Conservation (phyloP, 1,140 invertebrate species). For the Papilio glaucus region DNA sequence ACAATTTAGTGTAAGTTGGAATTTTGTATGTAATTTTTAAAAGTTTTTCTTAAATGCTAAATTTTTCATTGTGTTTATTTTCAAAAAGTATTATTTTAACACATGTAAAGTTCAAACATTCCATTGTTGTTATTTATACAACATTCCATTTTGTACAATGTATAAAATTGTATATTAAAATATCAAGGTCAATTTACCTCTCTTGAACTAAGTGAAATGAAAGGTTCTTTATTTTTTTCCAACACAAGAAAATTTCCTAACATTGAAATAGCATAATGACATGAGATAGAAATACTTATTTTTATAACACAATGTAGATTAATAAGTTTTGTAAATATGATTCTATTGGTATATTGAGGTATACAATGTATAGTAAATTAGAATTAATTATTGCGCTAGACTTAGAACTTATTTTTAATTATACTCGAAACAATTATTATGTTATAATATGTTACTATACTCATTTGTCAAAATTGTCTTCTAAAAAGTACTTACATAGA, state of each 20-base stretch:
- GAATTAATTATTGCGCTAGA: background rate
- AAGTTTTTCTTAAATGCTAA: too few species aligned
- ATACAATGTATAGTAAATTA: slow-evolving; percentile 18
- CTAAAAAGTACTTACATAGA: slow-evolving; percentile 5
- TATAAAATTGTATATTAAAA: background rate
- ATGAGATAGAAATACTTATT: slow-evolving; percentile 25
- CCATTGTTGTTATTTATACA: slow-evolving; percentile 20
- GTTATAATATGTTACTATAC: slow-evolving; percentile 1
- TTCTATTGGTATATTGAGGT: slow-evolving; percentile 4
- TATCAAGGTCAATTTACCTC: background rate
- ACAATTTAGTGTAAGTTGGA: background rate
- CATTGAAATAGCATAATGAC: background rate
- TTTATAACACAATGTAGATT: slow-evolving; percentile 23
- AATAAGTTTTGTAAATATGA: slow-evolving; percentile 28
- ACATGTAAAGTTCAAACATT: background rate
- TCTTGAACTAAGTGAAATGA: background rate
- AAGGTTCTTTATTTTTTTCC: background rate
- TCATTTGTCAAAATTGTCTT: slow-evolving; percentile 15
- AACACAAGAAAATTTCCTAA: background rate
- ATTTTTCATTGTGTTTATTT: too few species aligned
- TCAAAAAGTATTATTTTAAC: too few species aligned
- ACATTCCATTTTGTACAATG: background rate
- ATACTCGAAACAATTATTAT: slow-evolving; percentile 23
- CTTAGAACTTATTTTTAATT: background rate
- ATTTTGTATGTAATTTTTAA: too few species aligned